phyloP scores from a whole-genome alignment of 23 tunicate species.

The Oikopleura vanhoeffeni region DNA sequence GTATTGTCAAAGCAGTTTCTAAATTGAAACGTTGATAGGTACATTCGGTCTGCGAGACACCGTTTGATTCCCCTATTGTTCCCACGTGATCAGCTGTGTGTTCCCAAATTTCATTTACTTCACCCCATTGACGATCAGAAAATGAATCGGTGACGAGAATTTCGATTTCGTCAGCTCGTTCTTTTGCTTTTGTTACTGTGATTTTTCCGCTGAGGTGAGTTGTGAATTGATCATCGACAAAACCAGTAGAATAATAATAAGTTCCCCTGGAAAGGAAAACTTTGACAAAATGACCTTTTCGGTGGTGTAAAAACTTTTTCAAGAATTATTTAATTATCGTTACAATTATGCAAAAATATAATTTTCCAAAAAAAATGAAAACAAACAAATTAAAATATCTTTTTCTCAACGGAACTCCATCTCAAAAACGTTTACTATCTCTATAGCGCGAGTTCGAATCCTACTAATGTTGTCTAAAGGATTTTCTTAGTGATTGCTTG shows the following conservation, averaged over 20 bases:
- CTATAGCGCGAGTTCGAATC: no score
- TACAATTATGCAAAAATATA: no score
- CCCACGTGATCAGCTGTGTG: neutral
- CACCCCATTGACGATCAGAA: conserved; percentile 14
- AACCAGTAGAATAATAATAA: neutral
- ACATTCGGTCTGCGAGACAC: neutral
- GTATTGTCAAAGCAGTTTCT: neutral
- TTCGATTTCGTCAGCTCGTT: neutral
- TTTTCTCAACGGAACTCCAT: no score
- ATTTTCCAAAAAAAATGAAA: no score
- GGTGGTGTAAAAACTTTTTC: no score
- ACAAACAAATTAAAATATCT: no score
- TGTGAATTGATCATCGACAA: neutral
- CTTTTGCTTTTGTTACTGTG: neutral
- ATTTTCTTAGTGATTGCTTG: no score
- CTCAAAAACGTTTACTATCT: no score
- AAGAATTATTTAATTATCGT: no score
- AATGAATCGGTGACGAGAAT: neutral
- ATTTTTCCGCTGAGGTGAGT: neutral
- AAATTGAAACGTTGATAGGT: neutral
- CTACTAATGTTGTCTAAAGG: no score
- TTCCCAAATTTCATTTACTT: neutral
- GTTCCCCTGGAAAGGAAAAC: neutral
- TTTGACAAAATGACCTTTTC: neutral
- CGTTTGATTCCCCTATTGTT: neutral